phyloP scores from a whole-genome alignment of 1,140 invertebrate species.

The Monochamus saltuarius region DNA sequence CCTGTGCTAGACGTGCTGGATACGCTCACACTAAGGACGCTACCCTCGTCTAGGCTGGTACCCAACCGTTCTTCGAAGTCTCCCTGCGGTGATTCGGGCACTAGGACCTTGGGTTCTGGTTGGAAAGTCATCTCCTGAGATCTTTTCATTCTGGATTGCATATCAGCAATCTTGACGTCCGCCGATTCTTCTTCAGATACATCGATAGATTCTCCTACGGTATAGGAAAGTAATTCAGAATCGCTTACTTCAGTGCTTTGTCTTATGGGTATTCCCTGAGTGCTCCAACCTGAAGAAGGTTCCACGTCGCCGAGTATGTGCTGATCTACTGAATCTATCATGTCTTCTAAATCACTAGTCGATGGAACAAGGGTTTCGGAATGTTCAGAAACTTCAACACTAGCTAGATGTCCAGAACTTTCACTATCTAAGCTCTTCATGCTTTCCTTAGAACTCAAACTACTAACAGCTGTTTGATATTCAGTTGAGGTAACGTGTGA shows the following conservation, averaged over 20 bases:
- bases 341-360: constrained; percentile 57
- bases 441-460: constrained; percentile 81
- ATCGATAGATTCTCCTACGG: constrained; percentile 47
- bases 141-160: constrained; percentile 75
- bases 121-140: constrained; percentile 89
- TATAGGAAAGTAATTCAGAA: constrained; percentile 31
- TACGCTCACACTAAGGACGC: constrained; percentile 57
- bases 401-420: constrained; percentile 83
- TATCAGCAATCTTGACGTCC: constrained; percentile 48
- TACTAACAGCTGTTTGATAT: constrained; percentile 80
- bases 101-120: constrained; percentile 60
- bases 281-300: constrained; percentile 27
- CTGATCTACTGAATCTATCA: constrained; percentile 50
- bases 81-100: constrained; percentile 43
- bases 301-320: constrained; percentile 35
- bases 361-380: constrained; percentile 89
- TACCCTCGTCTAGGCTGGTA: constrained; percentile 61
- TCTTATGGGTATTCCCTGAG: constrained; percentile 13
- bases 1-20: constrained; percentile 58
- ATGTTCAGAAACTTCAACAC: constrained; percentile 84
- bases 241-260: constrained; percentile 41
- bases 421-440: constrained; percentile 87
- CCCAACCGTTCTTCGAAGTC: constrained; percentile 54
- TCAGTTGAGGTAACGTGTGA: constrained; percentile 74
- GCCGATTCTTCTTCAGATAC: constrained; percentile 55